Evolutionary conservation across 2,113 vertebrate genomes (phyloP).

Genomic region (Sapayoa aenigma): DNA sequence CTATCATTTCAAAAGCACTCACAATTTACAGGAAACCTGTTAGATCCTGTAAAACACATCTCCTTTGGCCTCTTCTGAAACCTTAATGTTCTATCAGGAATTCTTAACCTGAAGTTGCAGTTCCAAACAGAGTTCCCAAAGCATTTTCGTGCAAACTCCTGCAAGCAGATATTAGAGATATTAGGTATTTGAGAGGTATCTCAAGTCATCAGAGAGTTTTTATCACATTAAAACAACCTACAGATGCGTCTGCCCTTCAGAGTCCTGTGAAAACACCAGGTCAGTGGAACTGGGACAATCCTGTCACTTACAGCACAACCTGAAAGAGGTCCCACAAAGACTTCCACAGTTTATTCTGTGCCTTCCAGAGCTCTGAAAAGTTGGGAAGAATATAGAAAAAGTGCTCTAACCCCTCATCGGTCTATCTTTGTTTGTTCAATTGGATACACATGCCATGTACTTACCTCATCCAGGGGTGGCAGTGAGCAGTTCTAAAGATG

Average conservation of each 20-base stretch:
- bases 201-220: neutral
- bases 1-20: neutral
- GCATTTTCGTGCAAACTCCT: neutral
- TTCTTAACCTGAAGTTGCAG: neutral
- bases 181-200: neutral
- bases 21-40: neutral
- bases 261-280: neutral
- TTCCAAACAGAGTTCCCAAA: neutral
- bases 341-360: neutral
- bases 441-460: fast-evolving
- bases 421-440: neutral
- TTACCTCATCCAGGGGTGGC: neutral
- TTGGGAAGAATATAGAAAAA: neutral
- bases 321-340: neutral
- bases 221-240: neutral
- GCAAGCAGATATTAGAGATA: neutral
- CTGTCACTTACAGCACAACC: neutral
- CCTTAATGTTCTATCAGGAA: neutral
- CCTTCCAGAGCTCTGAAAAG: neutral
- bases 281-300: neutral
- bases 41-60: neutral
- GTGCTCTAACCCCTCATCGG: neutral
- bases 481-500: neutral
- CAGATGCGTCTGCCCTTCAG: neutral
- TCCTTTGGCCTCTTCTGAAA: neutral